phyloP scores from a whole-genome alignment of 1,140 invertebrate species.

The Acarapis woodi region DNA sequence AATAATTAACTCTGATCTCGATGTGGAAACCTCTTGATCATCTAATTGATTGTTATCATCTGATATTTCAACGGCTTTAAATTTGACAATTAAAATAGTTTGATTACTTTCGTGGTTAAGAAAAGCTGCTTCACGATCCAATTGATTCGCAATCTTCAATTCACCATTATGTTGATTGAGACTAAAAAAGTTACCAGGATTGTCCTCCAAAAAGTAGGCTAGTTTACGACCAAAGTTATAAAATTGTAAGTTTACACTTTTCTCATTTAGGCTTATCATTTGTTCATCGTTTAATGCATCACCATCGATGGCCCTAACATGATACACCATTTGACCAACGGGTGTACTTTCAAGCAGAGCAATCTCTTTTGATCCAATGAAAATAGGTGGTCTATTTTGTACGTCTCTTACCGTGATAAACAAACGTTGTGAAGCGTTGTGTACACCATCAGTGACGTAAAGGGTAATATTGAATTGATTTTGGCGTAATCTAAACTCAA shows the following conservation, averaged over 20 bases:
- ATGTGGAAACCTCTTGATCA: constrained; percentile 9
- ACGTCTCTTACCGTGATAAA: constrained; percentile 41
- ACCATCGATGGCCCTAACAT: constrained; percentile 43
- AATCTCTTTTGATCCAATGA: constrained; percentile 42
- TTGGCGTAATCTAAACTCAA: background rate
- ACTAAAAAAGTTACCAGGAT: constrained; percentile 57
- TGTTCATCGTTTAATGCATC: constrained; percentile 20
- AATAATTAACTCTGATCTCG: constrained; percentile 30
- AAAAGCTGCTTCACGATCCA: constrained; percentile 51
- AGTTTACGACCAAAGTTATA: background rate
- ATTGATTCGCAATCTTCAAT: constrained; percentile 42
- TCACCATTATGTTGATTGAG: constrained; percentile 44
- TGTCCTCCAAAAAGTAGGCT: constrained; percentile 19
- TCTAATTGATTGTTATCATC: constrained; percentile 23
- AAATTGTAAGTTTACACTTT: background rate
- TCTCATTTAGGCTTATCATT: background rate
- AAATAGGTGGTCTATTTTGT: constrained; percentile 27
- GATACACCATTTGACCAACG: constrained; percentile 45
- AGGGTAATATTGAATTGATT: background rate
- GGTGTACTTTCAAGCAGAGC: constrained; percentile 50
- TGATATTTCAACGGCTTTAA: constrained; percentile 12
- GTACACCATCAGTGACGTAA: constrained; percentile 28
- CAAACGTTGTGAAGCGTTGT: constrained; percentile 35
- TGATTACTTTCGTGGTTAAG: constrained; percentile 40
- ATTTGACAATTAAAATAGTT: constrained; percentile 34